These are phyloP conservation scores for Oegoconia quadripuncta DNA, from an alignment of 2,888 invertebrate species.

Conservation along the genomic window DNA sequence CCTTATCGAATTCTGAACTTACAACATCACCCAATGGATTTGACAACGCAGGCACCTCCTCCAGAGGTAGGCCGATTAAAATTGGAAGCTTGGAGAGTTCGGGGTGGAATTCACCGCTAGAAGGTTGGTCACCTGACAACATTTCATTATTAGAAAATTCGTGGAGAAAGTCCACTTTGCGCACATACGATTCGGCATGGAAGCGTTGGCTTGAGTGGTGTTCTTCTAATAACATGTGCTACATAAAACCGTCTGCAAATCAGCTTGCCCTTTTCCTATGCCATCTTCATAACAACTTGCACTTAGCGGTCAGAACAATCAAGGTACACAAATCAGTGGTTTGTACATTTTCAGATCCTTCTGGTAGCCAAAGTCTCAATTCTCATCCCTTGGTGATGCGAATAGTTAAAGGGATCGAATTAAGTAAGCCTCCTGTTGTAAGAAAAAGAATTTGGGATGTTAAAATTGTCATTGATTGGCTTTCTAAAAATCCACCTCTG, in stretches of 20 bases:
- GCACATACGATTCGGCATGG: constrained; percentile 5
- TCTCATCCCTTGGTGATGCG: neutral
- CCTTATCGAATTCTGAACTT: constrained; percentile 14
- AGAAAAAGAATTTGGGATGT: constrained; percentile 11
- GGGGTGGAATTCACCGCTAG: constrained; percentile 15
- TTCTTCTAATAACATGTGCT: no score
- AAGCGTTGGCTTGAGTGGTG: constrained; percentile 3
- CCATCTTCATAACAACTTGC: neutral
- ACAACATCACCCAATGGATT: constrained; percentile 10
- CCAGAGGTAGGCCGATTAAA: constrained; percentile 8
- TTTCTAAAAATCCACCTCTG: neutral
- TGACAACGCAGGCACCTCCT: constrained; percentile 13
- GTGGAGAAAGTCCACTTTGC: neutral
- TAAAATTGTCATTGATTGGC: constrained; percentile 7
- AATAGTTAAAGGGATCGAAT: neutral
- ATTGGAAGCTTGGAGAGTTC: constrained; percentile 20
- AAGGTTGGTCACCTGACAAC: neutral
- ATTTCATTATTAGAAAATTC: constrained; percentile 7
- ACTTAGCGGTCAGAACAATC: constrained; percentile 6
- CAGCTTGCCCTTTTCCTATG: constrained; percentile 5
- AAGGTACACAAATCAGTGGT: neutral
- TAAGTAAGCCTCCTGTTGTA: neutral
- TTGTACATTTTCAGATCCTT: neutral
- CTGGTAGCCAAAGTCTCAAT: neutral
- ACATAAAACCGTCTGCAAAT: neutral